Base-by-base conservation (phyloP, 2,113 vertebrate species). In the Plestiodon gilberti region DNA sequence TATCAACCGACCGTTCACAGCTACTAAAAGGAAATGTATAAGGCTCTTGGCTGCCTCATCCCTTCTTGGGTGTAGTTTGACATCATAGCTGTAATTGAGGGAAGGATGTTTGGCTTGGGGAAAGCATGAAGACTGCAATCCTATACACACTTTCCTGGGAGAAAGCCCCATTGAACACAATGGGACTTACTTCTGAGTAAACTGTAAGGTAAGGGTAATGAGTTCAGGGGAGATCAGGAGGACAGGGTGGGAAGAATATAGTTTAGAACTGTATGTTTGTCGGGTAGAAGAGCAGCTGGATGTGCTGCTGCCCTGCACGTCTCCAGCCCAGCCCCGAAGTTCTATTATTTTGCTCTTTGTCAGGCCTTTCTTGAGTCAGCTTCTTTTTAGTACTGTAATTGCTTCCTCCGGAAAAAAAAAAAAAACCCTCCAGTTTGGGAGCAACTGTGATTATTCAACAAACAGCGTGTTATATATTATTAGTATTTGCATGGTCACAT, bases 391-490 rank as follows among this genome's bases (percentile, higher is more conserved):
- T 43, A 35, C 65, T 75, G 30, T 64, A 52, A 59, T n/a, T 89
- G 15, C 52, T 93, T 84, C 13, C 82, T 61, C 88, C 0, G 0
- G 73, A 82, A 79, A 78, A 87, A 9, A 79, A 78, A 87, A 9
- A 48, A 48, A 48, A 5, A 48, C 8, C 43, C n/a, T 3, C 43
- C 59, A 80, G 33, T 25, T 38, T 82, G 9, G 77, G 59, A 81
- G 85, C 83, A 78, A 18, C 57, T 20, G 18, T 81, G 8, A 82
- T 67, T 92, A 87, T 91, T 78, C 82, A 90, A 82, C 91, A 90
- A 93, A 86, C 89, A 88, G 85, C 89, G 87, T 90, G 89, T 90
- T 91, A 40, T 88, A 84, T 85, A 40, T 93, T 85, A 40, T 93
- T 89, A 91, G 86, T 91, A 80, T 89, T 92, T 82, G 75, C 65